Conservation (phyloP, 2,888 invertebrate genomes). For the Andrena fulva region DNA sequence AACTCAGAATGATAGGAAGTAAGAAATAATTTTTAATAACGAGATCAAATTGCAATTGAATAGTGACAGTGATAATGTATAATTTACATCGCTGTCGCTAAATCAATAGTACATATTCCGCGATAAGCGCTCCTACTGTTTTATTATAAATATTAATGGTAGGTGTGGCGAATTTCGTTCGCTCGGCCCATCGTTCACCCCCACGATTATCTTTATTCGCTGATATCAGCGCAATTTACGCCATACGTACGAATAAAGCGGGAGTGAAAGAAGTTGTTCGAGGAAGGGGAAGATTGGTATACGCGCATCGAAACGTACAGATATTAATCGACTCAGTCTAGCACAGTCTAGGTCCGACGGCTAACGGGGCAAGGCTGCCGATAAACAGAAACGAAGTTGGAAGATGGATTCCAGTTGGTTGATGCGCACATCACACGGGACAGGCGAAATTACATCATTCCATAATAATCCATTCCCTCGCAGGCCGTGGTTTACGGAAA, state of each 20-base stretch:
- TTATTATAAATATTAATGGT: conserved; percentile 5
- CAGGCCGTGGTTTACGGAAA: conserved; percentile 91
- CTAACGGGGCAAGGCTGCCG: conserved; percentile 40
- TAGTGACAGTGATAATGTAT: not conserved
- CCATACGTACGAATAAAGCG: conserved; percentile 32
- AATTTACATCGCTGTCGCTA: not conserved
- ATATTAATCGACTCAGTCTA: conserved; percentile 67
- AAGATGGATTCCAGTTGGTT: conserved; percentile 78
- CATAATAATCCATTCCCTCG: conserved; percentile 85
- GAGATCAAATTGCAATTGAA: not conserved
- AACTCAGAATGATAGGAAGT: not conserved
- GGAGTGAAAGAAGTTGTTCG: conserved; percentile 45
- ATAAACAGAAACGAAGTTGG: conserved; percentile 9
- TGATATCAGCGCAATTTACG: conserved; percentile 1
- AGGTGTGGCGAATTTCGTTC: conserved; percentile 4
- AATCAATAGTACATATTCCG: not conserved
- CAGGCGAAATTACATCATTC: conserved; percentile 45
- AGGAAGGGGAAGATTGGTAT: conserved; percentile 59
- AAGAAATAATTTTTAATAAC: not conserved
- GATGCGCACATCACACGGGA: conserved; percentile 56
- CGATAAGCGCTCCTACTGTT: not conserved
- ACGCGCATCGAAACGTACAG: conserved; percentile 50
- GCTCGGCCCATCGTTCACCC: not conserved
- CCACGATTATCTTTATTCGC: conserved; percentile 16
- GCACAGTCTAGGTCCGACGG: conserved; percentile 61